Conservation (phyloP, 2,113 vertebrate species). For the Casuarius casuarius region DNA sequence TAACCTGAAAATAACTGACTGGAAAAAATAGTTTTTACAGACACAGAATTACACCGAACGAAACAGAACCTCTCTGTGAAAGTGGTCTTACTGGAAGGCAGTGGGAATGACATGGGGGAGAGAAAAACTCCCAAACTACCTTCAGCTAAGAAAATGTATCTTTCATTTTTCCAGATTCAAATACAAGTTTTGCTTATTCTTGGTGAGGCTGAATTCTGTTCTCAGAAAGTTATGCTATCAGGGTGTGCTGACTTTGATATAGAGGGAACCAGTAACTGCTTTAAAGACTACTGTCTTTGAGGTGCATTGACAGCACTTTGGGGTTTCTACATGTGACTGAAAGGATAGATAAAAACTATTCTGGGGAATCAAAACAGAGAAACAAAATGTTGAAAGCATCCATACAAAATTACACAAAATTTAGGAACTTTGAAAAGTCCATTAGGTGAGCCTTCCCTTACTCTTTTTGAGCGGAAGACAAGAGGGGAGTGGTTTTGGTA, state of each 20-base stretch:
- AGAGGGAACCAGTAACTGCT: too few relatives aligned
- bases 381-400: background rate
- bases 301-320: background rate
- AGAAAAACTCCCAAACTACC: background rate
- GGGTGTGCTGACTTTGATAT: background rate
- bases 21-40: background rate
- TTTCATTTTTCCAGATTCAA: background rate
- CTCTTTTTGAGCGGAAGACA: background rate
- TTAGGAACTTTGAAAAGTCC: background rate
- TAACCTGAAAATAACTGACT: background rate
- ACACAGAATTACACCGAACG: background rate
- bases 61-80: background rate
- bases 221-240: background rate
- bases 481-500: background rate
- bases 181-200: background rate
- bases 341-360: background rate
- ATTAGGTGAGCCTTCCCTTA: background rate
- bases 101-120: background rate
- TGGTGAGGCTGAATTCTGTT: background rate
- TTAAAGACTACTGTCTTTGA: background rate
- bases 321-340: background rate
- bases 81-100: background rate
- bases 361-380: background rate
- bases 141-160: background rate
- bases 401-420: background rate